A percentile compares a stretch with the other conserved stretches of the same genome.
phyloP scores from a whole-genome alignment of 2,888 invertebrate species.

The Gordius sp. region DNA sequence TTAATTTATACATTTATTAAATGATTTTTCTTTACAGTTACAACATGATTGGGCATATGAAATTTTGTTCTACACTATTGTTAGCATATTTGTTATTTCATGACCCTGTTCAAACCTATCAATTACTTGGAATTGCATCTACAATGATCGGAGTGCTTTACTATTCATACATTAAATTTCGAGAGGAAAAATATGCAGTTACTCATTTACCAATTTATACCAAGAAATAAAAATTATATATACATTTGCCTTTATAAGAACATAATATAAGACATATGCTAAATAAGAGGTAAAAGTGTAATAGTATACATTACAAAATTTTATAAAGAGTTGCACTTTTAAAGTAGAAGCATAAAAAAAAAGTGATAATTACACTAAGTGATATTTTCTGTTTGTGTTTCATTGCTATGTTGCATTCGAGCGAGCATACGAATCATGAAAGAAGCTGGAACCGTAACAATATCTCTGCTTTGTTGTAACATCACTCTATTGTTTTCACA shows the following conservation, averaged over 20 bases:
- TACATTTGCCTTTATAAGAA: not conserved
- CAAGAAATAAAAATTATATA: not conserved
- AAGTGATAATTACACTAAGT: not conserved
- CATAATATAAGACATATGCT: too few relatives aligned
- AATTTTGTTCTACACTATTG: slow-evolving; percentile 1
- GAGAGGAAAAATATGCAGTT: not conserved
- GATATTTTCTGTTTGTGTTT: too few relatives aligned
- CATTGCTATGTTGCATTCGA: slow-evolving; percentile 22
- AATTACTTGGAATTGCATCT: not conserved
- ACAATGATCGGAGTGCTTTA: slow-evolving; percentile 1
- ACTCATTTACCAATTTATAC: not conserved
- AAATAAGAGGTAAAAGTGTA: not conserved
- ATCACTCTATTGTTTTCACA: slow-evolving; percentile 55
- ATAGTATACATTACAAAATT: not conserved
- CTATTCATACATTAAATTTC: not conserved
- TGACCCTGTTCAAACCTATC: not conserved
- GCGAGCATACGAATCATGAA: slow-evolving; percentile 44
- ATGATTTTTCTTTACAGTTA: not conserved
- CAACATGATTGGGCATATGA: slow-evolving; percentile 5
- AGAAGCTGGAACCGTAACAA: slow-evolving; percentile 57
- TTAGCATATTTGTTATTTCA: not conserved
- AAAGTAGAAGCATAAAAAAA: not conserved
- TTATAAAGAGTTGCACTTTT: not conserved
- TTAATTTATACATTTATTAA: not conserved
- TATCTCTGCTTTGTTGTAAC: slow-evolving; percentile 58